phyloP scores from a whole-genome alignment of 2,888 invertebrate genomes.

The Troides helena region DNA sequence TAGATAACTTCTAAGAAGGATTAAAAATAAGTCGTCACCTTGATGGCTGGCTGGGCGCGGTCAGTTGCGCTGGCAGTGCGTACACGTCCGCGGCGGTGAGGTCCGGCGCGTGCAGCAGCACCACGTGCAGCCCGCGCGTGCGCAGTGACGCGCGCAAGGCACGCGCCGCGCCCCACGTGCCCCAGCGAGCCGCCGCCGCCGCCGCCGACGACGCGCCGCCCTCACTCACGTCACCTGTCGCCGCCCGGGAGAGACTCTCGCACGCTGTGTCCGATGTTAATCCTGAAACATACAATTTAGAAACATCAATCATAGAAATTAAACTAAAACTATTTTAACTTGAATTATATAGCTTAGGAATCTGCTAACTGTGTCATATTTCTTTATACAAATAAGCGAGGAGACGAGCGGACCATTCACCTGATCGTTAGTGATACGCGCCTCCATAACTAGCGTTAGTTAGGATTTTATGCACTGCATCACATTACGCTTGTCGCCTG shows the following conservation, averaged over 20 bases:
- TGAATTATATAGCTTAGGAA: too few species aligned
- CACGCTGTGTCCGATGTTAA: slow-evolving; percentile 74
- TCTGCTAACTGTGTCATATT: too few species aligned
- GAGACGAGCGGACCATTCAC: too few species aligned
- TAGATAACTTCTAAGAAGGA: too few species aligned
- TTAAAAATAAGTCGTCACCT: slow-evolving; percentile 46
- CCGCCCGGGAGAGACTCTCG: slow-evolving; percentile 58
- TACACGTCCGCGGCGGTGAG: slow-evolving; percentile 83
- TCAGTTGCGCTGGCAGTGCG: slow-evolving; percentile 79
- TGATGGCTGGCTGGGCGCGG: slow-evolving; percentile 65
- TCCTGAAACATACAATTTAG: slow-evolving; percentile 44
- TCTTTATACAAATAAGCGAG: too few species aligned
- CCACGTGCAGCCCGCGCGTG: slow-evolving; percentile 86
- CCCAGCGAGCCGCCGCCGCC: slow-evolving; percentile 83
- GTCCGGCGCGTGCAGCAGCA: slow-evolving; percentile 87
- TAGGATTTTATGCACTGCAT: too few species aligned
- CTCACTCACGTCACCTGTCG: slow-evolving; percentile 52
- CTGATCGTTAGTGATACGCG: too few species aligned
- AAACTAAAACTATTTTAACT: too few species aligned
- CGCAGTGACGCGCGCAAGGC: slow-evolving; percentile 85
- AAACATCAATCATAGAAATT: too few species aligned
- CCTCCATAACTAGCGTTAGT: too few species aligned
- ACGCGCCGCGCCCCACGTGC: slow-evolving; percentile 89
- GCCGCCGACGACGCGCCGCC: slow-evolving; percentile 61
- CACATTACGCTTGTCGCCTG: too few species aligned